Evolutionary conservation across 2,888 invertebrate species (phyloP), one percentile per base, ranked within the genome.

Genomic region (Drosophila quinaria): DNA sequence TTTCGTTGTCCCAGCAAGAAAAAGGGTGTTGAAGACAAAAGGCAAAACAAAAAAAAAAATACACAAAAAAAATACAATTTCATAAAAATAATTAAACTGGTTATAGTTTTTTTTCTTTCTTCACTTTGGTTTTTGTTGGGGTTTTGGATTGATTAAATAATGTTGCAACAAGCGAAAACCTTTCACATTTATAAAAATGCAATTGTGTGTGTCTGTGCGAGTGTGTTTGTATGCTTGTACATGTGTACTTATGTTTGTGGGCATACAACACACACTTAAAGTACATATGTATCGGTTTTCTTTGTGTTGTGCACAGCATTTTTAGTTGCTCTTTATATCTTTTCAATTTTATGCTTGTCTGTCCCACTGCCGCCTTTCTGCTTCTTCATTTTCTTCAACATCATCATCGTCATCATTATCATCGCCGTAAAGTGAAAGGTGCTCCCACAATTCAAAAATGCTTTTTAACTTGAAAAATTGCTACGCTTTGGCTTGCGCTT

Each of bases 91-190:
- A 86, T 89, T 85, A 87, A 85, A 86, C 90, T 86, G 85, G 85
- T 86, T 86, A 88, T 88, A 76, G 74, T 81, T 72, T 89, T 74
- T 31, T 37, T 49, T 63, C 49, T 44, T 69, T 62, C 35, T 47
- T 60, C 62, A 46, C 46, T 76, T 69, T 59, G 62, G 47, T 46
- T 51, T 59, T 64, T 62, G 13, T 58, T 58, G 47, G 6, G 51
- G 41, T 65, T 64, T 78, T 86, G 85, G 89, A 80, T 90, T 90
- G 86, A 88, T 86, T 86, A 86, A 90, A 86, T 90, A 86, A 86
- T 86, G 89, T 88, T 90, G 86, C 86, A 90, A 89, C 86, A 86
- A 86, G 89, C 90, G 83, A 86, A 85, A 86, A 86, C 86, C 86
- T 86, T 86, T 86, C 90, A 86, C 86, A 90, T 90, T 86, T 90